A percentile compares a stretch with the other conserved stretches of the same genome.
Evolutionary conservation across 2,888 invertebrate genomes (phyloP).

Genomic region (Dicranocentrus wangi): DNA sequence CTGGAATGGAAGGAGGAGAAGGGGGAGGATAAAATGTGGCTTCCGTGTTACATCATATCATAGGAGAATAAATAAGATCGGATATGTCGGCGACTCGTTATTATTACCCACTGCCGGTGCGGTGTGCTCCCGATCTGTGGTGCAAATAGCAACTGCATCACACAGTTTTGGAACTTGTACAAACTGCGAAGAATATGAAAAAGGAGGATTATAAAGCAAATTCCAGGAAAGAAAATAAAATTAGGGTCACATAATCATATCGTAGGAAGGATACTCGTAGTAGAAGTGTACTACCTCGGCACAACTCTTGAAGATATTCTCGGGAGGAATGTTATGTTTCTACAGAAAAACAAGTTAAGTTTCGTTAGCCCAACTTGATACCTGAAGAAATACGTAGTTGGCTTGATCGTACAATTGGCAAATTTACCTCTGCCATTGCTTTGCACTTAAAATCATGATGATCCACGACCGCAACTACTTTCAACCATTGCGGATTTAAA

Average conservation of each 20-base stretch:
- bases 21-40: too few species aligned
- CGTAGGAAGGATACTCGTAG: too few species aligned
- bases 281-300: too few species aligned
- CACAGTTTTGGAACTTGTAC: conserved; percentile 63
- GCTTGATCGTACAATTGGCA: too few species aligned
- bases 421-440: conserved; percentile 65
- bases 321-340: conserved; percentile 68
- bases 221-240: not conserved
- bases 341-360: conserved; percentile 32
- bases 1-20: too few species aligned
- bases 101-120: conserved; percentile 68
- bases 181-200: conserved; percentile 57
- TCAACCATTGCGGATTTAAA: conserved; percentile 68
- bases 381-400: too few species aligned
- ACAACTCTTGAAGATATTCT: conserved; percentile 68
- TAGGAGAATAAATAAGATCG: too few species aligned
- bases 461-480: conserved; percentile 71
- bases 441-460: conserved; percentile 67
- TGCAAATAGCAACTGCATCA: conserved; percentile 72
- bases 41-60: too few species aligned
- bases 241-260: not conserved
- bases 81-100: too few species aligned
- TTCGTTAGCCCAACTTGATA: too few species aligned
- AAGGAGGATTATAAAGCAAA: not conserved
- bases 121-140: conserved; percentile 68